Conservation (phyloP, 2,113 vertebrate species). For the Rostratula benghalensis region DNA sequence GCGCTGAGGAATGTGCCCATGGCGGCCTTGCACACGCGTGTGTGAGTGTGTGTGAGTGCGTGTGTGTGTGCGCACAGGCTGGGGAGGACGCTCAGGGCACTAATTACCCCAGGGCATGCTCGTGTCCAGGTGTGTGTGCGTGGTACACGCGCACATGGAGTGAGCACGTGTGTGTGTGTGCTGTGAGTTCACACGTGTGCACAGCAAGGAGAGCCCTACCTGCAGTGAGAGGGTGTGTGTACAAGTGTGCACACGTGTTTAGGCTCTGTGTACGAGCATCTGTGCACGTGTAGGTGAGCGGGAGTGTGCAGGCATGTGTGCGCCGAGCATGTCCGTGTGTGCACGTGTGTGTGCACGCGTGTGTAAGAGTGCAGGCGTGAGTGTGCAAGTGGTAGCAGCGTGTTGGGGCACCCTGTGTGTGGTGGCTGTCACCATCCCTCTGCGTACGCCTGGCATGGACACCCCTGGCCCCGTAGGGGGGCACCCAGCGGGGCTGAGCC, state of each 20-base stretch:
- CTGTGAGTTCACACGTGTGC: neutral
- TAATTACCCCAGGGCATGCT: accelerated
- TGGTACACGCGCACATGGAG: accelerated
- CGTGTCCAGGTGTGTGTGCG: neutral
- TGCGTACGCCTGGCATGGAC: neutral
- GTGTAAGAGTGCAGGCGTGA: accelerated
- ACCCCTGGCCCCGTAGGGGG: accelerated
- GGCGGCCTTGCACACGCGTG: accelerated
- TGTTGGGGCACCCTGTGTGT: accelerated
- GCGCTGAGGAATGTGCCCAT: accelerated
- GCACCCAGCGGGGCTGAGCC: neutral
- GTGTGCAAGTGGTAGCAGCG: accelerated
- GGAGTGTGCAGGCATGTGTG: accelerated
- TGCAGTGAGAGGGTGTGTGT: neutral
- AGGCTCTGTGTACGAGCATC: too few relatives aligned
- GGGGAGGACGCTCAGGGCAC: neutral
- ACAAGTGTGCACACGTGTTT: accelerated
- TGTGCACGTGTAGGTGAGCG: neutral
- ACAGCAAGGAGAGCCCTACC: accelerated
- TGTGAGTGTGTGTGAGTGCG: neutral
- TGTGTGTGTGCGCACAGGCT: too few relatives aligned
- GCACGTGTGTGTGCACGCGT: accelerated
- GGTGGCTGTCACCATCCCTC: neutral
- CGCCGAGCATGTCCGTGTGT: too few relatives aligned
- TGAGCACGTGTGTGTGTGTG: neutral